Evolutionary conservation across 1,140 invertebrate species (phyloP).

Genomic region (Oreohelix idahoensis): DNA sequence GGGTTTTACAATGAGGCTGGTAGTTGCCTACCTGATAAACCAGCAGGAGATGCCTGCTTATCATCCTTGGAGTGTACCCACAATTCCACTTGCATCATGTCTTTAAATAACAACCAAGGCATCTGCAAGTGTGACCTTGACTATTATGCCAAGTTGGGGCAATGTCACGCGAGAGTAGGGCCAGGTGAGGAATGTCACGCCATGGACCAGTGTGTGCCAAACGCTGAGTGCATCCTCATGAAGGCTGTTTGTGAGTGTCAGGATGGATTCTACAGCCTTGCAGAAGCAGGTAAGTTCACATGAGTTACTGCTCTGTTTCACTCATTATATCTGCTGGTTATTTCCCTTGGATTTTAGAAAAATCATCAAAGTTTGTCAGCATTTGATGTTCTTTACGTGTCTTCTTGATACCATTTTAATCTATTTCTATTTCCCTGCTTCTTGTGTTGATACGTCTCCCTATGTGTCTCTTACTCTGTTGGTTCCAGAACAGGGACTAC

Average conservation of each 20-base stretch:
- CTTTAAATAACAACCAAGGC: background rate
- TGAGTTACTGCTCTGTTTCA: too few relatives aligned
- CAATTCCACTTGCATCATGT: slow-evolving; percentile 34
- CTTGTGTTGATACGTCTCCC: too few relatives aligned
- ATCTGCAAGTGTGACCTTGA: background rate
- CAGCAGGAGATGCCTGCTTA: slow-evolving; percentile 30
- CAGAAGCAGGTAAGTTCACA: background rate
- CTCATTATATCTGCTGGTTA: too few relatives aligned
- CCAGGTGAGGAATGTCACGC: slow-evolving; percentile 32
- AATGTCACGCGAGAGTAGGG: slow-evolving; percentile 26
- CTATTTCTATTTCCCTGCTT: too few relatives aligned
- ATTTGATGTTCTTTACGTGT: too few relatives aligned
- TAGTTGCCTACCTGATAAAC: slow-evolving; percentile 23
- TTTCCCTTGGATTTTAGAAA: too few relatives aligned
- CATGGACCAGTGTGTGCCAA: slow-evolving; percentile 39
- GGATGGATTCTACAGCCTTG: slow-evolving; percentile 18
- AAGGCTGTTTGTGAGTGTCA: slow-evolving; percentile 29
- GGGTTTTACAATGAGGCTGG: slow-evolving; percentile 33
- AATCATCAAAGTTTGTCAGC: too few relatives aligned
- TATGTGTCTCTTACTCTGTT: too few relatives aligned
- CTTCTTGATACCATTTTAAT: too few relatives aligned
- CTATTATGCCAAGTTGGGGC: slow-evolving; percentile 10
- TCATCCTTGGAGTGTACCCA: slow-evolving; percentile 31
- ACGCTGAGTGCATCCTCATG: slow-evolving; percentile 32
- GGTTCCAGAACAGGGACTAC: too few relatives aligned